Evolutionary conservation across 1,140 invertebrate species (phyloP).

Genomic region (Papilio dardanus): DNA sequence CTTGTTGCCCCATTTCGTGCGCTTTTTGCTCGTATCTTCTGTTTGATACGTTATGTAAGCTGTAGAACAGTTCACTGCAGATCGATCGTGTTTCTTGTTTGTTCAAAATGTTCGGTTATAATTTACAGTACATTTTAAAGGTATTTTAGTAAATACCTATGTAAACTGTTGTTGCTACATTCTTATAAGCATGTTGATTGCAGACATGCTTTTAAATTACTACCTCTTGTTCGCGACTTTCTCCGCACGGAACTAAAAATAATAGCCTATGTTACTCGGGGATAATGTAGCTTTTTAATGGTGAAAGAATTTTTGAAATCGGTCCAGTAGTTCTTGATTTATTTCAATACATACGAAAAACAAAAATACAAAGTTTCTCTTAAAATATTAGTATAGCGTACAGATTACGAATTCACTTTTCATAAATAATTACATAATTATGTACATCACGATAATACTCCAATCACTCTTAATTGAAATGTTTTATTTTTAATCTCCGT

Average conservation of each 20-base stretch:
- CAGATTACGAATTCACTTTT: neutral
- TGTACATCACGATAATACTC: neutral
- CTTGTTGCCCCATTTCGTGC: neutral
- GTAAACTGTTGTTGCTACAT: neutral
- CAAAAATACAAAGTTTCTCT: too few species aligned
- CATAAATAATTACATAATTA: slow-evolving; percentile 9
- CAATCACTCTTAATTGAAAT: slow-evolving; percentile 11
- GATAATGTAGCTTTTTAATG: too few species aligned
- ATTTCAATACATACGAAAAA: too few species aligned
- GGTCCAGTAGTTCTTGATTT: too few species aligned
- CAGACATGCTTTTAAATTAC: too few species aligned
- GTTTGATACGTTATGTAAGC: slow-evolving; percentile 13
- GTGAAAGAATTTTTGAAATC: too few species aligned
- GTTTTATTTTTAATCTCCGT: slow-evolving; percentile 1
- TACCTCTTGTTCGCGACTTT: too few species aligned
- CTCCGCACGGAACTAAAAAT: too few species aligned
- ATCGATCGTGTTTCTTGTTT: neutral
- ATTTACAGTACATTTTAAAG: neutral
- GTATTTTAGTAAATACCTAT: too few species aligned
- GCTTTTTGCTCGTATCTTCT: slow-evolving; percentile 1
- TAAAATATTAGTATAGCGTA: neutral
- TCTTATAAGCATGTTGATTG: neutral
- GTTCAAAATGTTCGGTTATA: neutral
- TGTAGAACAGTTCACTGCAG: neutral
- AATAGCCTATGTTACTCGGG: too few species aligned